These are phyloP conservation scores for Drosophila lutescens DNA, from an alignment of 2,888 invertebrate species.

Conservation along the genomic window DNA sequence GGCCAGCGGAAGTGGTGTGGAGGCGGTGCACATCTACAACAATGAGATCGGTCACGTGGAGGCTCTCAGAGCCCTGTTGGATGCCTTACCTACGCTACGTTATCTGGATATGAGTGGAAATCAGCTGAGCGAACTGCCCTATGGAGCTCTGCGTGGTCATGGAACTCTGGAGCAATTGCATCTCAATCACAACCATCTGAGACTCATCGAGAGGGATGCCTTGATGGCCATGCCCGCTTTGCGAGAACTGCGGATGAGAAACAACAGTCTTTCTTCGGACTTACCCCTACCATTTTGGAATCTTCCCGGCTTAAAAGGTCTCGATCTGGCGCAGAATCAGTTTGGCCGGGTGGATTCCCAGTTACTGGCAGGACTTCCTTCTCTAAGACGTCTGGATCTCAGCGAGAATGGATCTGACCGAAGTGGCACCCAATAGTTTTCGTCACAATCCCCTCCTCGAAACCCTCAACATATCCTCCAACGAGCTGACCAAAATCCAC, in stretches of 20 bases:
- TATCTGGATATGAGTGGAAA: constrained; percentile 93
- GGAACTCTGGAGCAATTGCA: constrained; percentile 92
- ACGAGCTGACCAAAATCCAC: constrained; percentile 89
- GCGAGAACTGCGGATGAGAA: constrained; percentile 91
- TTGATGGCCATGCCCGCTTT: constrained; percentile 93
- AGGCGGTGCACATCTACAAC: constrained; percentile 90
- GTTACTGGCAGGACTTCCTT: constrained; percentile 90
- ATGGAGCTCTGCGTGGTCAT: constrained; percentile 91
- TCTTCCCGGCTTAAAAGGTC: constrained; percentile 92
- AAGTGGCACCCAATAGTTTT: constrained; percentile 90
- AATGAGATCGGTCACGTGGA: constrained; percentile 91
- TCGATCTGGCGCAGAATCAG: constrained; percentile 91
- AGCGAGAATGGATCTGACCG: constrained; percentile 89
- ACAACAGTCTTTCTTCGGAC: constrained; percentile 91
- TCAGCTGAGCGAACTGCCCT: constrained; percentile 90
- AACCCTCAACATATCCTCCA: constrained; percentile 91
- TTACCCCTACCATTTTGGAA: constrained; percentile 93
- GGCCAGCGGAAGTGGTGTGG: constrained; percentile 89
- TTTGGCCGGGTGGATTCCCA: constrained; percentile 89
- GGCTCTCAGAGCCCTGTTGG: constrained; percentile 90
- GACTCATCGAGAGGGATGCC: constrained; percentile 90
- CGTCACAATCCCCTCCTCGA: constrained; percentile 90
- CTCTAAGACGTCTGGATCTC: constrained; percentile 90
- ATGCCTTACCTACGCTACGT: constrained; percentile 90
- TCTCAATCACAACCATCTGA: constrained; percentile 91